phyloP scores from a whole-genome alignment of 2,888 invertebrate genomes.

The Oxystoma pomonae region DNA sequence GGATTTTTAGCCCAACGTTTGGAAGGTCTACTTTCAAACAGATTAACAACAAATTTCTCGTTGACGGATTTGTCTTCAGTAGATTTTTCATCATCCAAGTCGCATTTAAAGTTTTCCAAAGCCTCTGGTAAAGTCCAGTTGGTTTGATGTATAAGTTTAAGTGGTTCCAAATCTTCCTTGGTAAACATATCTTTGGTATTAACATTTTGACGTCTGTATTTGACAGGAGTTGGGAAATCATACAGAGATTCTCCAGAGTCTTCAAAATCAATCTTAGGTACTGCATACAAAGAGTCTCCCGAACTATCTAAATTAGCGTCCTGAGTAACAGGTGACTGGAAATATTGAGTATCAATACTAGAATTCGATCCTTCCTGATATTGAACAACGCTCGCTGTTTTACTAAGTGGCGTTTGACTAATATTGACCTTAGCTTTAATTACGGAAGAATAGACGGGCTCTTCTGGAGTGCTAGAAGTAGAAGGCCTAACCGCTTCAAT shows the following conservation, averaged over 20 bases:
- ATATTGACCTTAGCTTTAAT: background rate
- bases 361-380: background rate
- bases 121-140: background rate
- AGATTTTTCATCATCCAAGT: background rate
- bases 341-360: background rate
- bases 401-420: background rate
- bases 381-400: background rate
- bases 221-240: background rate
- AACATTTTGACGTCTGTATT: background rate
- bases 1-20: background rate
- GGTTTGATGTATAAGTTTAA: background rate
- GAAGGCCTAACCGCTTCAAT: background rate
- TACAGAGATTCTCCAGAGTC: background rate
- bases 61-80: too few relatives aligned
- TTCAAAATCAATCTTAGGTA: background rate
- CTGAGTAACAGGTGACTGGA: background rate
- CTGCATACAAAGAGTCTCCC: background rate
- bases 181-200: background rate
- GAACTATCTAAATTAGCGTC: too few relatives aligned
- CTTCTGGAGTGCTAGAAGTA: background rate
- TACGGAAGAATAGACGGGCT: background rate
- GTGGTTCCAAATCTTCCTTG: background rate
- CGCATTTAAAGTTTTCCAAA: background rate
- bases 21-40: background rate
- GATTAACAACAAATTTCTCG: background rate